Evolutionary conservation across 1,140 invertebrate species (phyloP), one percentile per base, ranked within the genome.

Genomic region (Scaptomyza montana): DNA sequence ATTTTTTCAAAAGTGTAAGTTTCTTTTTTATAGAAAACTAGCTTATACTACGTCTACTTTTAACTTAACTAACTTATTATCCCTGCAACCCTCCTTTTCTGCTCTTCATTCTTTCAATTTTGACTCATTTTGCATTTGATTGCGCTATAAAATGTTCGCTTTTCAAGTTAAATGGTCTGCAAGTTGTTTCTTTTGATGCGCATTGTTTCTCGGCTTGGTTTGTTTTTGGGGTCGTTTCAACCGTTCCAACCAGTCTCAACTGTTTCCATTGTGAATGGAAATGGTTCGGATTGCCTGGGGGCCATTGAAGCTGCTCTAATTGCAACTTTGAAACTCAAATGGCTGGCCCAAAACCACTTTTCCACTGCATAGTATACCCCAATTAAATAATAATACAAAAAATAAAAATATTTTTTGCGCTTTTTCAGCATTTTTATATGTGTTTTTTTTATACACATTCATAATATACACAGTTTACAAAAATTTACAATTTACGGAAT

Each of bases 311-410:
- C 84, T 71, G 84, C 82, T 87, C 82, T 87, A 87, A 87, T 87
- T 87, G 82, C 82, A 87, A 87, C 82, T 87, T 89, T 89, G 82
- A 87, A 87, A 87, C 82, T 87, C 82, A 87, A 87, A 87, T 87
- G 82, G 71, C 72, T 82, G 21, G 45, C 41, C 41, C 36, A 64
- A 12, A 47, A 12, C 45, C 54, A 41, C n/a, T 76, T 66, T 49
- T 60, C 33, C 46, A 46, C 60, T 7, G 33, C 12, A 41, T 12
- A 41, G 39, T 47, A 30, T 36, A 49, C 78, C 82, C 75, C 82
- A 87, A 87, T 87, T 87, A 87, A 87, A 89, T 89, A 61, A 25
- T 25, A 25, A 25, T 25, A 25, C 16, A 25, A 3, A 39, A 39
- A 74, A 86, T 78, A 78, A 74, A 69, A 86, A 82, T 74, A 72